Conservation (phyloP, 2,888 invertebrate genomes). For the Melinaea menophilus region DNA sequence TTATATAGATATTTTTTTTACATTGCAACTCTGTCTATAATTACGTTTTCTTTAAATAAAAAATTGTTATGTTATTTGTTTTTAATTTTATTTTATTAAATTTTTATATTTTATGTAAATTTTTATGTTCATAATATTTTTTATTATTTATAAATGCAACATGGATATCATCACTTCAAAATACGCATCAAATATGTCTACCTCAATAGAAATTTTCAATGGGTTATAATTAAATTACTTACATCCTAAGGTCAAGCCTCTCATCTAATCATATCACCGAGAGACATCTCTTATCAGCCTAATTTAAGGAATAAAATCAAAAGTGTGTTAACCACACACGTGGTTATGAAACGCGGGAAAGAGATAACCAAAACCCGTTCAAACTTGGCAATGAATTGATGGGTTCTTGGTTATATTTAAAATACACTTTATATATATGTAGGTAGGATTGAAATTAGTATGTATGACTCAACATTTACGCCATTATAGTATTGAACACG, state of each 20-base stretch:
- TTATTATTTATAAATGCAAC: neutral
- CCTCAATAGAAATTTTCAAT: neutral
- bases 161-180: neutral
- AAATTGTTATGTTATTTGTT: neutral
- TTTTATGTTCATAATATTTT: neutral
- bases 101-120: neutral
- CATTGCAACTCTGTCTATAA: conserved; percentile 42
- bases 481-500: conserved; percentile 48
- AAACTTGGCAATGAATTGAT: conserved; percentile 71
- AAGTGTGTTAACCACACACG: conserved; percentile 53
- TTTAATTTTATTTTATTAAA: neutral
- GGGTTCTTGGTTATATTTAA: conserved; percentile 24
- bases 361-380: conserved; percentile 63
- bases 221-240: conserved; percentile 52
- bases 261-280: conserved; percentile 31
- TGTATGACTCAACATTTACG: conserved; percentile 34
- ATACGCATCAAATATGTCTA: neutral
- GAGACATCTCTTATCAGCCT: conserved; percentile 34
- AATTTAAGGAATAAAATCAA: conserved; percentile 36
- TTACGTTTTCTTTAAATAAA: neutral
- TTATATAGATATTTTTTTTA: conserved; percentile 18
- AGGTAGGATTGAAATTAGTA: conserved; percentile 33
- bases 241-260: conserved; percentile 48
- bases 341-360: conserved; percentile 50
- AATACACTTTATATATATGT: conserved; percentile 34